Evolutionary conservation across 2,888 invertebrate species (phyloP).

Genomic region (Drosophila nr. fundita): DNA sequence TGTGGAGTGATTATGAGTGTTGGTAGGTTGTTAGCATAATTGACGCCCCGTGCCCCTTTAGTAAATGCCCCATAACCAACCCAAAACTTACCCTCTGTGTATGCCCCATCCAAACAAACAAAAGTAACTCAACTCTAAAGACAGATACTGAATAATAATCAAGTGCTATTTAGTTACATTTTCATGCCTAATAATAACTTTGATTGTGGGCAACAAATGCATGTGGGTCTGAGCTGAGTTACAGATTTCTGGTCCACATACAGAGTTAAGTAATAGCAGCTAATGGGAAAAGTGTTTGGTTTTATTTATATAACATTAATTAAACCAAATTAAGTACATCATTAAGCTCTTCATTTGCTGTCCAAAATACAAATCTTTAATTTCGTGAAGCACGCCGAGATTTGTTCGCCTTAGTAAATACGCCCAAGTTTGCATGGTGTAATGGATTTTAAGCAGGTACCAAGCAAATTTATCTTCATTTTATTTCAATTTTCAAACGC

Average conservation of each 20-base stretch:
- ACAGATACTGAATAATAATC: constrained; percentile 76
- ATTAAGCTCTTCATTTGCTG: neutral
- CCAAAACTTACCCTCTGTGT: neutral
- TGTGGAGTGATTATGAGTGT: constrained; percentile 82
- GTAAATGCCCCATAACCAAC: constrained; percentile 30
- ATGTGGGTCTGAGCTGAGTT: neutral
- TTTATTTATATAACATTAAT: neutral
- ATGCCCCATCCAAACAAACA: constrained; percentile 12
- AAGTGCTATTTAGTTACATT: constrained; percentile 72
- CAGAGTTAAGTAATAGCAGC: neutral
- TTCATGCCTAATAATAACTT: constrained; percentile 70
- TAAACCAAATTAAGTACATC: neutral
- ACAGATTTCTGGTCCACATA: neutral
- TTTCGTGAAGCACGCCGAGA: neutral
- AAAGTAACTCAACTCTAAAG: constrained; percentile 27
- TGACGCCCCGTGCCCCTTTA: constrained; percentile 75
- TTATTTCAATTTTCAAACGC: constrained; percentile 51
- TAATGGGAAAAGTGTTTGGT: neutral
- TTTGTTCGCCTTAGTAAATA: constrained; percentile 8
- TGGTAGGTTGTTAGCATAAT: constrained; percentile 79
- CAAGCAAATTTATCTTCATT: constrained; percentile 47
- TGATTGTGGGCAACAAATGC: constrained; percentile 30
- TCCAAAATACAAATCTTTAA: neutral
- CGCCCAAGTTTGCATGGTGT: constrained; percentile 17
- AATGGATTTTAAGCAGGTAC: constrained; percentile 32